Evolutionary conservation across 2,888 invertebrate species (phyloP), one percentile per base, ranked within the genome.

Genomic region (Aphelenchoides bicaudatus): DNA sequence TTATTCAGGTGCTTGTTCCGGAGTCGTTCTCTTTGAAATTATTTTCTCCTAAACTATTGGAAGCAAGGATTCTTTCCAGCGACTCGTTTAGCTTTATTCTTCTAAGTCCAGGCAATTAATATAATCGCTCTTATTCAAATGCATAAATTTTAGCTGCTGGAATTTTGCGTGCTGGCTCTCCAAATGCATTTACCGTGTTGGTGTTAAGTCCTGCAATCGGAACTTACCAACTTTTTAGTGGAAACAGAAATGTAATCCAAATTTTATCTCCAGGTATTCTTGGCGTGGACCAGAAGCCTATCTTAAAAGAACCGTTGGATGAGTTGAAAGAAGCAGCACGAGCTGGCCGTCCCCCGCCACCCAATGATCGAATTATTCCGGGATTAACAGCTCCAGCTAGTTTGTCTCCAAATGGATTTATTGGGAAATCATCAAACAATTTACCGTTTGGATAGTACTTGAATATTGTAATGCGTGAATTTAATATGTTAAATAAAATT

Each of bases 11-110:
- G 3, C 62, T 75, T 10, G 68, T 68, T 4, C 75, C 75, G 8
- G 75, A 75, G 65, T 73, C 74, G 0, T 39, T 67, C 23, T 59
- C 67, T 43, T 56, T 58, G 10, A 59, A 67, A 47, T 47, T 58
- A 19, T 38, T 59, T 13, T 59, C 59, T 3, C 59, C 59, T 6
- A 59, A 59, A 55, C 19, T 38, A 6, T 29, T 58, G 23, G 59
- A 59, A 29, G 37, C 56, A 0, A 3, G 61, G 5, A 34, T 59
- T 3, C 31, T 59, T 3, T 37, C 60, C 4, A 59, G 61, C 5
- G 61, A 59, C 29, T 16, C 61, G 19, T 39, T 59, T 3, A 37
- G 34, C 10, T 31, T 54, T 13, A 28, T 47, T 6, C 31, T 59
- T 23, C 52, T 59, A 39, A 37, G 55, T 38, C 59, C 59, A 28